A percentile compares a stretch with the other conserved stretches of the same genome.
phyloP scores from a whole-genome alignment of 2,113 vertebrate genomes.

The Istiophorus platypterus region DNA sequence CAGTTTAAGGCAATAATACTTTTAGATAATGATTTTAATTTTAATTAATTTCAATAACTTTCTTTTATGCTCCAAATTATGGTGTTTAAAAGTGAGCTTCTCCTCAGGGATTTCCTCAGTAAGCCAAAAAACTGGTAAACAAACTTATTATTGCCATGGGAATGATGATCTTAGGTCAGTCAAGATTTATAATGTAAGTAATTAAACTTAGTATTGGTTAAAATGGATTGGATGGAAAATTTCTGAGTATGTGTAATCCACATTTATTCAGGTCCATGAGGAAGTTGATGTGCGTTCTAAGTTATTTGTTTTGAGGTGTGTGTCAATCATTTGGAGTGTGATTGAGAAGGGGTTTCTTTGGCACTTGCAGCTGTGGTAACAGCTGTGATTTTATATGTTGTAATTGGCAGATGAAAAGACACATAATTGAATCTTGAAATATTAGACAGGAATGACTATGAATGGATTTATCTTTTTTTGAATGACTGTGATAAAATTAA shows the following conservation, averaged over 20 bases:
- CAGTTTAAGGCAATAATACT: too few species aligned
- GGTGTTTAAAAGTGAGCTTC: too few species aligned
- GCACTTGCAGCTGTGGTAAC: constrained; percentile 41
- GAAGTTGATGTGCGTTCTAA: background rate
- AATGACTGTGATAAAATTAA: constrained; percentile 18
- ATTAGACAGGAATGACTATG: constrained; percentile 47
- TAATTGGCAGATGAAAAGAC: constrained; percentile 72
- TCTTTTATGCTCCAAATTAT: too few species aligned
- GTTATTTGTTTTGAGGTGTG: constrained; percentile 10
- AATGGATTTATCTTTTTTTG: constrained; percentile 21
- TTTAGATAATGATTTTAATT: too few species aligned
- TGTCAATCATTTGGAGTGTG: constrained; percentile 30
- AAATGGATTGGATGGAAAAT: background rate
- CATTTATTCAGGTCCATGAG: background rate
- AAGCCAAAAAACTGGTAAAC: too few species aligned
- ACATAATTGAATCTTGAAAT: constrained; percentile 69
- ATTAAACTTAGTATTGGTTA: background rate
- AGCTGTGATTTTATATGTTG: constrained; percentile 65
- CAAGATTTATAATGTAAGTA: background rate
- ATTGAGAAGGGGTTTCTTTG: constrained; percentile 7
- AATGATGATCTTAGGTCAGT: background rate
- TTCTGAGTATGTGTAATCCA: background rate
- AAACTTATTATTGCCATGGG: too few species aligned
- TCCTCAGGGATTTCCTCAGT: too few species aligned
- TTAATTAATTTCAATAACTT: too few species aligned